Evolutionary conservation across 2,888 invertebrate species (phyloP).

Genomic region (Scelioninae gen. 1): DNA sequence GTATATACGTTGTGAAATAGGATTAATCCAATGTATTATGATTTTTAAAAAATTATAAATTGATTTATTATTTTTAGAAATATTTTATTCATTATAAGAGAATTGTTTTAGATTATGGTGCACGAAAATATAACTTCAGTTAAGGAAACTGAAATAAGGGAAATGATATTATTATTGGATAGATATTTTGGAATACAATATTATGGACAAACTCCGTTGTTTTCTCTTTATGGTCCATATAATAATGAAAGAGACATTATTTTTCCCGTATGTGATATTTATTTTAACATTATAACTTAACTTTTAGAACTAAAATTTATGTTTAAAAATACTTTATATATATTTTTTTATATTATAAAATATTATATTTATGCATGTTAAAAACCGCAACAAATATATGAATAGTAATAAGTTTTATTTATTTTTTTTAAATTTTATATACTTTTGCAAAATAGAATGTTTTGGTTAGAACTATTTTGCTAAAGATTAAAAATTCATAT

Average conservation of each 20-base stretch:
- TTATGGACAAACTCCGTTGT: constrained; percentile 86
- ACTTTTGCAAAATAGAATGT: too few relatives aligned
- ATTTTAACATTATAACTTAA: background rate
- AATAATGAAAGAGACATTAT: constrained; percentile 88
- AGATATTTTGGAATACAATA: constrained; percentile 88
- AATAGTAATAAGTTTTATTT: too few relatives aligned
- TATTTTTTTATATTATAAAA: too few relatives aligned
- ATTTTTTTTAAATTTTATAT: too few relatives aligned
- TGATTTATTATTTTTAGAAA: too few relatives aligned
- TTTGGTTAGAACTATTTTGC: too few relatives aligned
- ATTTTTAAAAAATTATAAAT: too few relatives aligned
- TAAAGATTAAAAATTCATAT: background rate
- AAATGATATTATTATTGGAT: constrained; percentile 89
- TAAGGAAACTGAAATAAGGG: constrained; percentile 88
- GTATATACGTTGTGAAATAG: constrained; percentile 82
- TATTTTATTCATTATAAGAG: background rate
- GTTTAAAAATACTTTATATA: background rate
- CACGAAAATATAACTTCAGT: constrained; percentile 86
- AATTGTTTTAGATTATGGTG: constrained; percentile 86
- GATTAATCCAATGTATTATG: too few relatives aligned
- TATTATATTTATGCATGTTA: too few relatives aligned
- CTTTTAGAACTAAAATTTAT: background rate
- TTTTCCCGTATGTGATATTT: constrained; percentile 85
- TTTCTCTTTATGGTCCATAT: constrained; percentile 89
- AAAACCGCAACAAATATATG: too few relatives aligned